Conservation (phyloP, 2,797 vertebrate species). For the Erethizon dorsatum region DNA sequence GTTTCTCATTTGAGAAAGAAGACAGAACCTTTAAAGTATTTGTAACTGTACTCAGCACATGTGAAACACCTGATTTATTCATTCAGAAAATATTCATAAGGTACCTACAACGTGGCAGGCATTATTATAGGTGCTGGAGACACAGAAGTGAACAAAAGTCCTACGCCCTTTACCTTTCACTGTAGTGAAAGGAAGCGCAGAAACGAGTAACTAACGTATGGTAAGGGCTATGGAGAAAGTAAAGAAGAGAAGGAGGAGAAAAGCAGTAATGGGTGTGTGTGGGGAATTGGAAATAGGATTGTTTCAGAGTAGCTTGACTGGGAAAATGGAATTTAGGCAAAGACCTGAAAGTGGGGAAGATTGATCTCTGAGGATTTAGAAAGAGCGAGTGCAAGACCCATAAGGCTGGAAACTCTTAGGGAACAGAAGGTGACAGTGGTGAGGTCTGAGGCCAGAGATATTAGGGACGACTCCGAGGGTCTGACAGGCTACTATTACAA, state of each 20-base stretch:
- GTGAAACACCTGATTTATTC: background rate
- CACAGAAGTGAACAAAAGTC: background rate
- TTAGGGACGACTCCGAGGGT: background rate
- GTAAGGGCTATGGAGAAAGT: background rate
- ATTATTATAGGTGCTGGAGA: background rate
- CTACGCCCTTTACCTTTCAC: background rate
- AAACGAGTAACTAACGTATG: background rate
- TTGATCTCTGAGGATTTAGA: background rate
- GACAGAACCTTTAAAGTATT: background rate
- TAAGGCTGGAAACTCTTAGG: background rate
- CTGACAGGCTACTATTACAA: background rate
- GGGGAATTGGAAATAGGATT: background rate
- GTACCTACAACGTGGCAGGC: background rate
- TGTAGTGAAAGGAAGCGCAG: background rate
- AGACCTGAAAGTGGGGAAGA: background rate
- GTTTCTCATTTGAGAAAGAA: constrained; percentile 47
- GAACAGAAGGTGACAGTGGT: background rate
- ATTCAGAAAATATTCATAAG: constrained; percentile 23
- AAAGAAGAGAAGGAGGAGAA: background rate
- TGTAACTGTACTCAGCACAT: background rate
- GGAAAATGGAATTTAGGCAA: background rate
- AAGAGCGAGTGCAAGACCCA: background rate
- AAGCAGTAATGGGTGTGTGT: background rate
- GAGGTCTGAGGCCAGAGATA: background rate
- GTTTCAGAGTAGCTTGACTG: background rate